A percentile compares a stretch with the other conserved stretches of the same genome.
Conservation (phyloP, 2,113 vertebrate species). For the Hyperopisus bebe region DNA sequence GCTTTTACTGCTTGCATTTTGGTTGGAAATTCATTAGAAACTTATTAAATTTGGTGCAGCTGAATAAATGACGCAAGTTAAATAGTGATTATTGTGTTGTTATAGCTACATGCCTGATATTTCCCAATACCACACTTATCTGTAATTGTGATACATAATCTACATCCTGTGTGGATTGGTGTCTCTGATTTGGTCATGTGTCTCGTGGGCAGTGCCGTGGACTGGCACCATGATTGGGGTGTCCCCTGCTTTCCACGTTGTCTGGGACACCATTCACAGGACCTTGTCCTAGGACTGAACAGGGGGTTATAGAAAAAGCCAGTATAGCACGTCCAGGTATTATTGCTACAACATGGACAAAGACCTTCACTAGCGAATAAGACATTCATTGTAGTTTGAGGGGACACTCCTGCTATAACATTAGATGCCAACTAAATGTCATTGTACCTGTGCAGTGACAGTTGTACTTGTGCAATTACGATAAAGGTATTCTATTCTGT, state of each 20-base stretch:
- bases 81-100: neutral
- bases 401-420: neutral
- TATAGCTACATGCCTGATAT: neutral
- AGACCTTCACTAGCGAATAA: neutral
- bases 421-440: no score
- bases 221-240: neutral
- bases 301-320: neutral
- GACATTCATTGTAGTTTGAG: neutral
- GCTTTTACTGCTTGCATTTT: neutral
- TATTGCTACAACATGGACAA: neutral
- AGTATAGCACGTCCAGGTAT: neutral
- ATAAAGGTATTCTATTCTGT: neutral
- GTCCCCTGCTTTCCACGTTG: neutral
- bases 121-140: neutral
- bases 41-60: neutral
- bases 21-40: neutral
- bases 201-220: neutral
- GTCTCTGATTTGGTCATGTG: neutral
- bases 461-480: neutral
- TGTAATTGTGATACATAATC: neutral
- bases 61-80: neutral
- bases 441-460: neutral
- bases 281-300: neutral
- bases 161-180: neutral
- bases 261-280: neutral